phyloP scores from a whole-genome alignment of 2,888 invertebrate species.

The Cantharis flavilabris region DNA sequence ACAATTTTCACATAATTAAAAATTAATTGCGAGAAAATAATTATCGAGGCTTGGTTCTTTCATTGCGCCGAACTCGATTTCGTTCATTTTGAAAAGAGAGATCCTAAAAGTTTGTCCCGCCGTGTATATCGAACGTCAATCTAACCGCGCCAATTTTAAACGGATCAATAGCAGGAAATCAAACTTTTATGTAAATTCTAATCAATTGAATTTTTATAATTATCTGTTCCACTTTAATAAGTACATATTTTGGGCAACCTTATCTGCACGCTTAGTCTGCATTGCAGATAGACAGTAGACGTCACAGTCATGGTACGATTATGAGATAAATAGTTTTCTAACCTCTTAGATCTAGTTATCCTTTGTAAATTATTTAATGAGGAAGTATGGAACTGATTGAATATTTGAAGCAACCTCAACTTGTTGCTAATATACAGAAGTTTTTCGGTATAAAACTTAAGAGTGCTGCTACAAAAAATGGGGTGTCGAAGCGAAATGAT shows the following conservation, averaged over 20 bases:
- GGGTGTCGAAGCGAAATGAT: constrained; percentile 55
- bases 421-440: constrained; percentile 79
- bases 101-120: background rate
- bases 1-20: no score
- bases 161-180: background rate
- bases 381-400: constrained; percentile 57
- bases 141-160: background rate
- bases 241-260: background rate
- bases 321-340: background rate
- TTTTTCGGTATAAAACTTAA: constrained; percentile 69
- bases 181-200: background rate
- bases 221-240: background rate
- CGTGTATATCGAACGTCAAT: background rate
- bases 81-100: no score
- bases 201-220: background rate
- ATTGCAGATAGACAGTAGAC: background rate
- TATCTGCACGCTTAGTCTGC: background rate
- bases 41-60: no score
- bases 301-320: background rate
- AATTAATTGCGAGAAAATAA: no score
- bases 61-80: no score
- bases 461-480: constrained; percentile 33
- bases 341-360: background rate
- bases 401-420: constrained; percentile 73
- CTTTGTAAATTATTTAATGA: background rate